Evolutionary conservation across 2,888 invertebrate species (phyloP), one percentile per base, ranked within the genome.

Genomic region (Protonemura montana): DNA sequence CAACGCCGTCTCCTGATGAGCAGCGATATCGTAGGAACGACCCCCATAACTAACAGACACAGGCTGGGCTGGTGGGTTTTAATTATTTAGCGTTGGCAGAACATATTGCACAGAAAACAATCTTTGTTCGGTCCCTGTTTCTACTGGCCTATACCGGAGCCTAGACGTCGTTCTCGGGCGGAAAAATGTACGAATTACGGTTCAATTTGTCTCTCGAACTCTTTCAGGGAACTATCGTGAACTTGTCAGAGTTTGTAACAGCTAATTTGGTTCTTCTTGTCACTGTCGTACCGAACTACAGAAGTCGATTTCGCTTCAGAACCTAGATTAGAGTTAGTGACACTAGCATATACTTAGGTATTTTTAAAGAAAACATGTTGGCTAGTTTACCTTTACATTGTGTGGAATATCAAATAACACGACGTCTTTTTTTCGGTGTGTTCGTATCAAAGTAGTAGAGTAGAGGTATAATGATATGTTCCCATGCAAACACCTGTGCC

Each of bases 401-500:
- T 21, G 13, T 59, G 59, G 59, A 59, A 59, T 59, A 59, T 59
- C 59, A 21, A 3, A 59, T 59, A 59, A 59, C 59, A 16, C 7
- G 59, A 59, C 21, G 13, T 13, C 59, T 21, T 59, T n/a, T 35
- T 35, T 10, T 59, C 16, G 13, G 59, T 59, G 59, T 59, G 59
- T 59, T 59, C 35, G 21, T 59, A 59, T 59, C 59, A 59, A 21
- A 35, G 35, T 35, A 10, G 35, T 35, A n/a, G n/a, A n/a, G n/a
- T n/a, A n/a, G n/a, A n/a, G n/a, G n/a, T 13, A 41, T 41, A 59
- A 59, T 59, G 59, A 59, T 59, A 59, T 21, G 59, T 59, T 59
- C 59, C 6, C 59, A 59, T 59, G 6, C 78, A 27, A 78, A 28
- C 81, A 81, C 81, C 81, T 81, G 81, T 81, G 81, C 81, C 1